Evolutionary conservation across 2,888 invertebrate species (phyloP), one percentile per base, ranked within the genome.

Genomic region (Sminthurinus aureus): DNA sequence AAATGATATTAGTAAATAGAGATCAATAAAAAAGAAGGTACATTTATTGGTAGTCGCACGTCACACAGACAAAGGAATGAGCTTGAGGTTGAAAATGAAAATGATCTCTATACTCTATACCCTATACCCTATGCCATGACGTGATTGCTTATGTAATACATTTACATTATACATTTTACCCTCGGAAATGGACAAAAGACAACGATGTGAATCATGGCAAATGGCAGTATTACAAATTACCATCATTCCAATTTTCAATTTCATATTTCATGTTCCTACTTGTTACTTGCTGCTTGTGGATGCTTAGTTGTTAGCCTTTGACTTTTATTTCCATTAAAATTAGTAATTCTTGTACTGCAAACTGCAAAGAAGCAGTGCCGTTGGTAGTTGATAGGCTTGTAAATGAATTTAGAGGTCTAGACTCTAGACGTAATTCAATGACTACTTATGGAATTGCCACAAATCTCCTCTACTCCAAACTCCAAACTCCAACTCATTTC

Each of bases 331-430:
- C 69, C 13, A 69, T 69, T 22, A 69, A 11, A 69, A 69, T 12
- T n/a, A 69, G 69, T 69, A 69, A 69, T 69, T 22, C 69, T 69
- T n/a, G n/a, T n/a, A 69, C n/a, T 18, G 69, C 1, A 69, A 18
- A 69, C 69, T n/a, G 69, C 1, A 69, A 18, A 69, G 9, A 1
- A 22, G 13, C n/a, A n/a, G 69, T 22, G n/a, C 3, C 18, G n/a
- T n/a, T 69, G 13, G 69, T 69, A 58, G 58, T 58, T 58, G 9
- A 18, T 58, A 58, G 58, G 58, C 18, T 15, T 18, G 58, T 58
- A 9, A 15, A 18, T 58, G 58, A 58, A 38, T 6, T 38, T 38
- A 38, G 38, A 38, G 38, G 38, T 38, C 38, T 38, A 38, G 38
- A 38, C 38, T 38, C 38, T 38, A 38, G 38, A 38, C 38, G 38